Conservation (phyloP, 2,113 vertebrate genomes). For the Protomyctophum bolini region DNA sequence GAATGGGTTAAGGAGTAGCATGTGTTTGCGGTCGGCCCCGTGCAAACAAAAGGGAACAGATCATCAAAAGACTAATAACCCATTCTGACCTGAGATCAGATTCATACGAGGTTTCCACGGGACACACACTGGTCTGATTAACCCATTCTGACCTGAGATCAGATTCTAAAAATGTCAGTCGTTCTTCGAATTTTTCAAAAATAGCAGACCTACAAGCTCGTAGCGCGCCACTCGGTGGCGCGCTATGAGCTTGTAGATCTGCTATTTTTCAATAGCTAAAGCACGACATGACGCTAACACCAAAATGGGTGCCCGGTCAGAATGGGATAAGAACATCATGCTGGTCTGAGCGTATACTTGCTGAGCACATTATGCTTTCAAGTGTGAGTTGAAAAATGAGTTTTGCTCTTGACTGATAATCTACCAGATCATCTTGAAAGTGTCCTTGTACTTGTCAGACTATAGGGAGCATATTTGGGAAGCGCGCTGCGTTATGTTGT, state of each 20-base stretch:
- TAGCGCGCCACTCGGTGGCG: no score
- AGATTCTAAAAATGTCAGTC: no score
- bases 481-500: constrained; percentile 32
- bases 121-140: no score
- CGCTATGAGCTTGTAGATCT: no score
- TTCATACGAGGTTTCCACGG: no score
- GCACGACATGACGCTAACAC: no score
- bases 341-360: constrained; percentile 42
- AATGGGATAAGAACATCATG: constrained; percentile 32
- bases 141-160: no score
- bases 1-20: constrained; percentile 62
- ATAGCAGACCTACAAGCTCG: no score
- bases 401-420: constrained; percentile 64
- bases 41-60: constrained; percentile 44
- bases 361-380: constrained; percentile 59
- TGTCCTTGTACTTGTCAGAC: constrained; percentile 32
- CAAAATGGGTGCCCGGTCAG: no score
- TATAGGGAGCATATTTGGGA: constrained; percentile 35
- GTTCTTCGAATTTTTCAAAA: no score
- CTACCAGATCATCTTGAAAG: constrained; percentile 52
- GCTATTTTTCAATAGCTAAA: no score
- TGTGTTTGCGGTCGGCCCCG: constrained; percentile 61
- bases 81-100: no score
- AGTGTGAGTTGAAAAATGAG: constrained; percentile 48
- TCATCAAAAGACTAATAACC: constrained; percentile 20